Conservation (phyloP, 2,888 invertebrate species). For the Rhogogaster chlorosoma region DNA sequence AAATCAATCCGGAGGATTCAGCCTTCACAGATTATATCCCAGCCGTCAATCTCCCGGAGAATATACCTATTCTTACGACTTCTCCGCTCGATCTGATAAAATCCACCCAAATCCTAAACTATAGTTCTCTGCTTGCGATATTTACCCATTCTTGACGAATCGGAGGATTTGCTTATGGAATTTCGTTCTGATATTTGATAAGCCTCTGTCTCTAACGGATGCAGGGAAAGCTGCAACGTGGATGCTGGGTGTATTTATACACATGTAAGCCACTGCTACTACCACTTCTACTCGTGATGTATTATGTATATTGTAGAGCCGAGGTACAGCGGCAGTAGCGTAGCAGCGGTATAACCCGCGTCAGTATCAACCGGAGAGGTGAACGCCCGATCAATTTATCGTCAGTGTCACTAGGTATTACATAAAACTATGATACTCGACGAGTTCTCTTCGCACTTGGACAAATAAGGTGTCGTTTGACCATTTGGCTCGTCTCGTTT, state of each 20-base stretch:
- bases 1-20: conserved; percentile 13
- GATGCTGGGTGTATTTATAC: background rate
- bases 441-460: conserved; percentile 5
- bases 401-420: background rate
- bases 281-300: background rate
- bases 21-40: background rate
- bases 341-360: background rate
- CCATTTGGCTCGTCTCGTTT: conserved; percentile 30
- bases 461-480: conserved; percentile 27
- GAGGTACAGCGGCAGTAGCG: background rate
- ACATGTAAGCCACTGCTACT: background rate
- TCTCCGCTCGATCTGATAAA: background rate
- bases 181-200: background rate
- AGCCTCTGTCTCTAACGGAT: background rate
- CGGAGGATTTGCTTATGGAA: background rate
- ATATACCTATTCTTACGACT: conserved; percentile 6
- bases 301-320: background rate
- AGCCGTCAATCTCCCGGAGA: background rate
- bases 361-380: background rate
- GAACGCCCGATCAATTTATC: conserved; percentile 45
- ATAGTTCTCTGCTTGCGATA: background rate
- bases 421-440: conserved; percentile 2
- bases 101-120: background rate
- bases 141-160: no score
- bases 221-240: background rate